Evolutionary conservation across 2,888 invertebrate genomes (phyloP), one percentile per base, ranked within the genome.

Genomic region (Chrysolina oricalcia): DNA sequence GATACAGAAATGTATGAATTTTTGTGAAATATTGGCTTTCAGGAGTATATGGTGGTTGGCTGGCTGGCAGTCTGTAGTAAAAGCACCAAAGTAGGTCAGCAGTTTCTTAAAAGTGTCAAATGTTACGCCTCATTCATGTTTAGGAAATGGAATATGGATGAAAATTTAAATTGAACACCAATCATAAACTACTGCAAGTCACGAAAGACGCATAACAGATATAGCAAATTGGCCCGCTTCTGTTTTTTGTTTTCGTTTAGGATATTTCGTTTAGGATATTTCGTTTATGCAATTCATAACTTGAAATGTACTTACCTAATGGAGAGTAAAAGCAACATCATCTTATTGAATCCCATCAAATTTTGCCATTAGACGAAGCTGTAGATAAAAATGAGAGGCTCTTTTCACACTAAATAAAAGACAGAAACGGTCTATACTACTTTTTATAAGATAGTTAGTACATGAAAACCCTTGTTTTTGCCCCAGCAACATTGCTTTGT

Each of bases 91-190:
- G 48, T 48, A 48, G 48, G 48, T 48, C 48, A 48, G 10, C 48
- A n/a, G 48, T 48, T 48, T 48, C 48, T 48, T 48, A 17, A 48
- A 48, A 48, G 48, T 48, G 48, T 48, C 48, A 48, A 48, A 48
- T 48, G 48, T 48, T 48, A 48, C 48, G 48, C 48, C 48, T 48
- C 48, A 48, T 48, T 48, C 48, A 17, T 48, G 48, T 48, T 48
- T 10, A 48, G 48, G 48, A 48, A 48, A 48, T 48, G 48, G 48
- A 48, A 48, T 48, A 48, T 17, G 48, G 48, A 48, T 48, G 48
- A 17, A 17, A 48, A 48, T 48, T 48, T 2, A 48, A 48, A 48
- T 48, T 48, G 48, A 48, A 48, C 48, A 17, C 48, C 48, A 48
- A 48, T 48, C 48, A 17, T n/a, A 17, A 48, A 48, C 48, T 48